Conservation (phyloP, 2,888 invertebrate genomes). For the Conops quadrifasciatus region DNA sequence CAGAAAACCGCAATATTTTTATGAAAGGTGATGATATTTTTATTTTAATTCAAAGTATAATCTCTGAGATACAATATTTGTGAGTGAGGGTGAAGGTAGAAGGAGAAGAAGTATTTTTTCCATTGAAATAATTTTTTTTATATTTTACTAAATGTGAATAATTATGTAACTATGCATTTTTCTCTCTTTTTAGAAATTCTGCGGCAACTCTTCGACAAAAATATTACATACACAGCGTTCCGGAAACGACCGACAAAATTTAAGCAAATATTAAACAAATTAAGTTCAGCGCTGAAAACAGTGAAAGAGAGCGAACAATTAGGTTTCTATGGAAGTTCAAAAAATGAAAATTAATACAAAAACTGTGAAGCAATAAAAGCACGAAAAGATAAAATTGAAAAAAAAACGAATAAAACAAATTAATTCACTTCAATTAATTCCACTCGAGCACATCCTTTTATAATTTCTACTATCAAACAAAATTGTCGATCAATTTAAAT, state of each 20-base stretch:
- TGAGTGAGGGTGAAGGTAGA: too few species aligned
- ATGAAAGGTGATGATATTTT: too few species aligned
- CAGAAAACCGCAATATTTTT: too few species aligned
- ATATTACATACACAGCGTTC: background rate
- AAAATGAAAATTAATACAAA: background rate
- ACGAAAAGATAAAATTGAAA: background rate
- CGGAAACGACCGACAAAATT: background rate
- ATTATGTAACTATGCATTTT: background rate
- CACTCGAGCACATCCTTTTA: too few species aligned
- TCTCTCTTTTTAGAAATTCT: background rate
- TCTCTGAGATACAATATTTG: too few species aligned
- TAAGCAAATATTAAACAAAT: background rate
- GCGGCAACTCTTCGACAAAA: background rate
- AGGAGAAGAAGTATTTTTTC: too few species aligned
- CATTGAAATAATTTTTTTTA: too few species aligned
- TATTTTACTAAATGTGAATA: background rate
- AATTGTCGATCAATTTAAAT: too few species aligned
- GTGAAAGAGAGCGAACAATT: background rate
- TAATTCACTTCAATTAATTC: too few species aligned
- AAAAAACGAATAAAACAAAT: background rate
- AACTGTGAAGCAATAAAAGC: background rate
- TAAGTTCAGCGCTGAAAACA: background rate
- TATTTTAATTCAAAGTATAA: too few species aligned
- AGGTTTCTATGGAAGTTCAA: background rate
- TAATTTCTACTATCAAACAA: too few species aligned